Base-by-base conservation (phyloP, 2,797 vertebrate species). In the Mus spretus region DNA sequence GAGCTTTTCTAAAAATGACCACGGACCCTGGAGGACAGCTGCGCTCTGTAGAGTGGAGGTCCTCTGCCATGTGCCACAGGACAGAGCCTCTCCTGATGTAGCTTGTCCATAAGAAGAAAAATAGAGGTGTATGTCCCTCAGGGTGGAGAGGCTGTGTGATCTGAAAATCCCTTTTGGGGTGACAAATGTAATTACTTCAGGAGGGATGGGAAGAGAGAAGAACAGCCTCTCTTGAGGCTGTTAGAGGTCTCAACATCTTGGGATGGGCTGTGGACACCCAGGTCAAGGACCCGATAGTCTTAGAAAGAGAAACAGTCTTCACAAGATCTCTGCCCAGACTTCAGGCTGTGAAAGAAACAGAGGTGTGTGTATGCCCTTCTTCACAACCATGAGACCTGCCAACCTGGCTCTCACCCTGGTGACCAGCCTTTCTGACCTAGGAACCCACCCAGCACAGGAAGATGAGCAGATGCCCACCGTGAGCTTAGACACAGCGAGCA, bases 1-100 rank as follows among this genome's bases (percentile, higher is more conserved):
- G 81, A 91, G 89, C 53, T 88, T 97, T 97, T 96, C 94, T 89
- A 75, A 90, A 97, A 95, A 94, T 95, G 77, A 91, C 94, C 88
- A 0, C 0, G 61, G 93, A 57, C 55, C 85, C 79, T 59, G 47
- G 91, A 96, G 78, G 95, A 91, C 81, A 93, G 95, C 65, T 57
- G 70, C 1, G 7, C 37, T 53, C 79, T 92, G 89, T 17, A 2
- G 89, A 19, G 94, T 31, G 47, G 82, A 7, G 13, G 65, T 11
- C 96, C 90, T 92, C 28, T 59, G 85, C 37, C 86, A 67, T 84
- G 79, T 95, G 95, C 55, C 14, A 67, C 31, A 67, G 31, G 65
- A n/a, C 31, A 63, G 59, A 31, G 95, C 88, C 70, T 94, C 96
- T 77, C 83, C 61, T 15, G 77, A 81, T 20, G 72, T 47, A 85